Evolutionary conservation across 2,888 invertebrate species (phyloP).

Genomic region (Petrolisthes cinctipes): DNA sequence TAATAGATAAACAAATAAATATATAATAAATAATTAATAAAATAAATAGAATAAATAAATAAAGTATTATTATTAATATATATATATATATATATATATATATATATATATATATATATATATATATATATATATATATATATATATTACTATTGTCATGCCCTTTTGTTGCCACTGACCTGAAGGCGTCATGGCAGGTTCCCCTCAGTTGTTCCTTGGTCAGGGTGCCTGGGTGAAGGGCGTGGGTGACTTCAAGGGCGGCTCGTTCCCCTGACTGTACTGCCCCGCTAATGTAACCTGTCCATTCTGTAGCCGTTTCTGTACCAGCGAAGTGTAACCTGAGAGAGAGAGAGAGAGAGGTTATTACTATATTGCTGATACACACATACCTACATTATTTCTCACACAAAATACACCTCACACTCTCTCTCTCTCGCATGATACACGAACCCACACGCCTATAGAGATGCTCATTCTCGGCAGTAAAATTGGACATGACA

Average conservation of each 20-base stretch:
- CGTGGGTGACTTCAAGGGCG: constrained; percentile 67
- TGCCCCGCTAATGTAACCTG: constrained; percentile 70
- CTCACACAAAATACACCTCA: no score
- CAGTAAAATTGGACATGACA: no score
- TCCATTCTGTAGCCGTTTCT: constrained; percentile 69
- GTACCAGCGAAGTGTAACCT: constrained; percentile 69
- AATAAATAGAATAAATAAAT: no score
- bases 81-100: constrained; percentile 36
- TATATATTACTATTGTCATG: no score
- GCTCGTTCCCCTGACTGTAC: constrained; percentile 68
- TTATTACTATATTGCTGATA: no score
- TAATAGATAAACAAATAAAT: not conserved
- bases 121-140: constrained; percentile 41
- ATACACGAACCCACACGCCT: no score
- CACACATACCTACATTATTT: no score
- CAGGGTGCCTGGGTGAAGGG: constrained; percentile 36
- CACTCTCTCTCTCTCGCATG: no score
- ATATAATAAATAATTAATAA: no score
- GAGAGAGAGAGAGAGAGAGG: not conserved
- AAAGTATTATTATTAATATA: not conserved
- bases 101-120: constrained; percentile 21
- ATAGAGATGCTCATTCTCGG: no score
- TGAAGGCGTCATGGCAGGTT: constrained; percentile 31
- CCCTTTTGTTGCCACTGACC: no score
- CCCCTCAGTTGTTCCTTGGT: constrained; percentile 23